phyloP scores from a whole-genome alignment of 2,113 vertebrate genomes.

The Craseonycteris thonglongyai region DNA sequence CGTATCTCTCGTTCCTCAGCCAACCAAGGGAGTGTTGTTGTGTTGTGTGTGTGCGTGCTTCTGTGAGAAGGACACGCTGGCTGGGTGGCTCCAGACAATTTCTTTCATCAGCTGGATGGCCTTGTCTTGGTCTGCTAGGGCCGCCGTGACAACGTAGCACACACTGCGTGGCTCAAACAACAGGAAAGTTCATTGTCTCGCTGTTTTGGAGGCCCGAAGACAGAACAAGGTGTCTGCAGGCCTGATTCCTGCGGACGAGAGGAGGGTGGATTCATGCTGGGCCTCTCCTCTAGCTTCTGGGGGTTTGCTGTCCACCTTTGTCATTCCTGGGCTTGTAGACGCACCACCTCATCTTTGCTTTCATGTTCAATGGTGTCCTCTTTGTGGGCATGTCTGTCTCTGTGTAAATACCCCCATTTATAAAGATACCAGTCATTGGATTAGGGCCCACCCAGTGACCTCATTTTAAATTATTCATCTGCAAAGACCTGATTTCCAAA shows the following conservation, averaged over 20 bases:
- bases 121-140: neutral
- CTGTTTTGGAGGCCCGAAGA: neutral
- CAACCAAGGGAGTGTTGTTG: neutral
- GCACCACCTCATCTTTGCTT: neutral
- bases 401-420: neutral
- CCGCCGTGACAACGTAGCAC: neutral
- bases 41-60: fast-evolving
- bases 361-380: neutral
- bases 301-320: neutral
- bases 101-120: neutral
- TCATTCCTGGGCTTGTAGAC: neutral
- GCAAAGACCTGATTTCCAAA: neutral
- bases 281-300: neutral
- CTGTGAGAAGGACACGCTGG: neutral
- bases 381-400: neutral
- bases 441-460: neutral
- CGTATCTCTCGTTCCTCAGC: neutral
- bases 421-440: neutral
- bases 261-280: neutral
- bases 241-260: neutral
- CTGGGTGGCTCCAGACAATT: neutral
- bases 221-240: neutral
- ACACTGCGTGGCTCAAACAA: too few species aligned
- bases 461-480: neutral
- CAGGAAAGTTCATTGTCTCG: neutral